Percentiles rank a stretch among this genome's conserved stretches.
Evolutionary conservation across 2,888 invertebrate genomes (phyloP).

Genomic region (Hemicrepidius hirtus): DNA sequence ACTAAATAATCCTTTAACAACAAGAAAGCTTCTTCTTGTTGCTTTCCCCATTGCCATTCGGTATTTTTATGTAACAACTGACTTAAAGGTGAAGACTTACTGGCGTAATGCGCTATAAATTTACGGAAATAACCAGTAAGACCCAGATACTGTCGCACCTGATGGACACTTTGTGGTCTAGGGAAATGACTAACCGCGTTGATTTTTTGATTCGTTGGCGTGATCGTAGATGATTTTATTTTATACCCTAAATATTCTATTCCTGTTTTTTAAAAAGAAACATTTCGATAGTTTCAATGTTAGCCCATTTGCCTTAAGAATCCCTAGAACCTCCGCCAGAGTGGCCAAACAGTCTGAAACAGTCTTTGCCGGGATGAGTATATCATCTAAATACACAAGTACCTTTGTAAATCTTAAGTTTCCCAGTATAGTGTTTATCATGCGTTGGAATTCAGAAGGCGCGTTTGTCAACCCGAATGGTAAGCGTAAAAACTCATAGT

Average conservation of each 20-base stretch:
- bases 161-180: constrained; percentile 9
- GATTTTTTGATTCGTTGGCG: background rate
- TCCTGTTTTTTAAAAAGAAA: background rate
- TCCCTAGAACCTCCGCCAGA: background rate
- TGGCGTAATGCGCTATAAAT: constrained; percentile 24
- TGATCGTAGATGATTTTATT: background rate
- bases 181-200: background rate
- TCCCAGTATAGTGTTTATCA: background rate
- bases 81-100: background rate
- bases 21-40: constrained; percentile 2
- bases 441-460: background rate
- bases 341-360: background rate
- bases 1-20: constrained; percentile 3
- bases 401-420: background rate
- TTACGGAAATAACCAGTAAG: constrained; percentile 31
- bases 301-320: background rate
- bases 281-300: background rate
- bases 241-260: background rate
- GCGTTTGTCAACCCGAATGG: background rate
- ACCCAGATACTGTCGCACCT: constrained; percentile 30
- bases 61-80: background rate
- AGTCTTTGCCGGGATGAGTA: background rate
- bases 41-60: background rate
- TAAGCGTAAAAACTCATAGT: background rate
- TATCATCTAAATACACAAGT: background rate